Conservation (phyloP, 2,888 invertebrate species). For the Stramonita haemastoma region DNA sequence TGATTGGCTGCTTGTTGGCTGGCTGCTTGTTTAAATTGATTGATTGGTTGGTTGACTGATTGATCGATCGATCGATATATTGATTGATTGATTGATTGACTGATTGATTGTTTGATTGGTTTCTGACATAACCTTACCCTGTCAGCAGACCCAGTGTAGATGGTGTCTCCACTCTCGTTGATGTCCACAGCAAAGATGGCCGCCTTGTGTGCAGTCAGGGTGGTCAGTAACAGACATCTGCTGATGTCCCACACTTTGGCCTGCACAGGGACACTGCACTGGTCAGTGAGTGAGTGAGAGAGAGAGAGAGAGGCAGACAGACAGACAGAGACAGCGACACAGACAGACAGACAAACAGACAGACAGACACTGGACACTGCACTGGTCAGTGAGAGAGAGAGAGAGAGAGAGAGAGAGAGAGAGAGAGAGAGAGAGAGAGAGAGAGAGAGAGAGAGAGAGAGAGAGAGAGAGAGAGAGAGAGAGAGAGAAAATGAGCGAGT, state of each 20-base stretch:
- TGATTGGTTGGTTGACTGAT: no score
- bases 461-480: no score
- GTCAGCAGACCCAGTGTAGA: constrained; percentile 73
- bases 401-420: not conserved
- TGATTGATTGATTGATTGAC: no score
- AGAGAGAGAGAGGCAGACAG: no score
- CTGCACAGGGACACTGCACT: constrained; percentile 51
- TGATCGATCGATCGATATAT: no score
- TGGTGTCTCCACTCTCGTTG: constrained; percentile 62
- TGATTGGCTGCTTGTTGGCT: no score
- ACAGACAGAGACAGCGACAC: no score
- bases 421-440: not conserved
- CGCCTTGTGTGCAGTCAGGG: constrained; percentile 67
- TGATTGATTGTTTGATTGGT: no score
- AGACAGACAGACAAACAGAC: no score
- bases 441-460: not conserved
- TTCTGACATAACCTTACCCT: constrained; percentile 58
- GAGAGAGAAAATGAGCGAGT: no score
- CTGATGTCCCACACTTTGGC: constrained; percentile 74
- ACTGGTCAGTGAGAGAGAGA: not conserved
- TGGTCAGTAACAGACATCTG: constrained; percentile 62
- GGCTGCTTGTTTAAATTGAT: no score
- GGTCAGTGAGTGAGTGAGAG: not conserved
- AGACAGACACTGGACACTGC: not conserved
- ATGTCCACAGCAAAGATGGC: constrained; percentile 74